Conservation (phyloP, 2,888 invertebrate genomes). For the Deroplatys truncata region DNA sequence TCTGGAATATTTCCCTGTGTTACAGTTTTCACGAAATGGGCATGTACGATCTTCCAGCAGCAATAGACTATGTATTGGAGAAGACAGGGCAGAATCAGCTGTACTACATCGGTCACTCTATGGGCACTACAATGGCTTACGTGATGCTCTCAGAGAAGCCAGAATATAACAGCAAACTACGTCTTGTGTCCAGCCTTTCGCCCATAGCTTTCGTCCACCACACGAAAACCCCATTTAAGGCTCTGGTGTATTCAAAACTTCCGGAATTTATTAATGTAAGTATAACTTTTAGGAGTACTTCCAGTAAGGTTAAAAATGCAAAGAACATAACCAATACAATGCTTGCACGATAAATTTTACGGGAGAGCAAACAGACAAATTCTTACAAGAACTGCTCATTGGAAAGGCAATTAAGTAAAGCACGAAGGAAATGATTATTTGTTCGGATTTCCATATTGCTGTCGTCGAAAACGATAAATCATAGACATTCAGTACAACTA, state of each 20-base stretch:
- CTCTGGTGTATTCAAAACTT: not conserved
- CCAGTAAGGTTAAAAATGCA: not conserved
- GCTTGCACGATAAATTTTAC: not conserved
- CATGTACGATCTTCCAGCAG: not conserved
- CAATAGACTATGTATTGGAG: not conserved
- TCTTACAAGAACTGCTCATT: not conserved
- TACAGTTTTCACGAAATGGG: not conserved
- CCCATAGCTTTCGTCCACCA: not conserved
- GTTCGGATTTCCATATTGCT: too few species aligned
- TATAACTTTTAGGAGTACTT: not conserved
- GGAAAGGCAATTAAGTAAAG: too few species aligned
- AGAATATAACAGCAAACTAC: not conserved
- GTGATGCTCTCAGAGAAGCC: not conserved
- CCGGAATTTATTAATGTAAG: not conserved
- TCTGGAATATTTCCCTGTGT: not conserved
- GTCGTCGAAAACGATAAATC: too few species aligned
- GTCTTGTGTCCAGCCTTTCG: not conserved
- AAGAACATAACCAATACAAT: not conserved
- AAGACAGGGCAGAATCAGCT: not conserved
- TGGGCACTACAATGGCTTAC: not conserved
- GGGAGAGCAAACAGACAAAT: not conserved
- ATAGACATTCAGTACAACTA: too few species aligned
- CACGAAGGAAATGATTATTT: too few species aligned
- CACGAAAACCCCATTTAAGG: not conserved
- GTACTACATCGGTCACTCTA: not conserved